Base-by-base conservation (phyloP, 1,140 invertebrate genomes). In the Caenorhabditis tropicalis region DNA sequence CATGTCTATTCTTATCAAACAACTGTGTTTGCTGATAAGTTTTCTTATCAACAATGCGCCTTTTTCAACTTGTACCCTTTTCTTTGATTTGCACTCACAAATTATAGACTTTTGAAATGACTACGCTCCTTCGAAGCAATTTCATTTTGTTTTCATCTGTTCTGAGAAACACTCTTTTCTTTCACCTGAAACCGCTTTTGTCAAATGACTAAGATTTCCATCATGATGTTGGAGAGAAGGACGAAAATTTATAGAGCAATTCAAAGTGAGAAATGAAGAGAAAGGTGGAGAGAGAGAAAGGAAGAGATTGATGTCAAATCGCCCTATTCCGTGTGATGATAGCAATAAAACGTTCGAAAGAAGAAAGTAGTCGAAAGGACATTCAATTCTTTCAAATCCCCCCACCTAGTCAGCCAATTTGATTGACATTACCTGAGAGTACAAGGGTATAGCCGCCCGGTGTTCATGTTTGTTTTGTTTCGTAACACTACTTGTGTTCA, bases 261-360 rank as follows among this genome's bases (percentile, higher is more conserved):
- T 74, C n/a, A n/a, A 74, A 43, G 36, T 74, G 33, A 74, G 65
- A 74, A 74, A 74, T 74, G 19, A 15, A 49, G 29, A 49, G 53
- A 49, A 27, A 83, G 16, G n/a, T n/a, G n/a, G 2, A 19, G 19
- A 29, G 51, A 83, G 19, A 15, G 7, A 33, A 70, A 58, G 29
- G 81, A 16, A 29, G 56, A 65, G 24, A 48, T 60, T 56, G 48
- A 60, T 65, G 48, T 56, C 81, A 43, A 60, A 60, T 53, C 81
- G 29, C 33, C 53, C 56, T 33, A 60, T 82, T 60, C 60, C 36
- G 49, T 46, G 60, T 46, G 39, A 82, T 56, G 81, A 81, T 53
- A 53, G 49, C 49, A 82, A 82, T 82, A 65, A 65, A 82, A 46
- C 53, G 81, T 46, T 60, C 43, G 53, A 60, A 56, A 65, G 56